phyloP scores from a whole-genome alignment of 1,140 invertebrate species.

The Drosophila ercepeae region DNA sequence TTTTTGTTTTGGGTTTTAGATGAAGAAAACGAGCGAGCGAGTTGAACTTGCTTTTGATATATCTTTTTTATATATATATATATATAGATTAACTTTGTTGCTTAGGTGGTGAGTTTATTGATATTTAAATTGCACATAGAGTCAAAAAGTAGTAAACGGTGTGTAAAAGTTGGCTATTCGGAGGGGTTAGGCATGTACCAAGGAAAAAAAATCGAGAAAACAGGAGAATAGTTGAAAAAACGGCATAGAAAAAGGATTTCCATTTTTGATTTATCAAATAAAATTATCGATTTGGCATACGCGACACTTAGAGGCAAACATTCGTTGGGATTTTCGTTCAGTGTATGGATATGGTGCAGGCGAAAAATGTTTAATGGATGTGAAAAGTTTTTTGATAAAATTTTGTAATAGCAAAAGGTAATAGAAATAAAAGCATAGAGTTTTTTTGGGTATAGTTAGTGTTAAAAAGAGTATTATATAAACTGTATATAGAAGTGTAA shows the following conservation, averaged over 20 bases:
- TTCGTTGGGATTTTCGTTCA: constrained; percentile 15
- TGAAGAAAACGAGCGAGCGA: constrained; percentile 73
- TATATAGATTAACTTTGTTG: constrained; percentile 47
- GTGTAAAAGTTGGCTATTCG: constrained; percentile 71
- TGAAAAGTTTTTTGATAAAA: neutral
- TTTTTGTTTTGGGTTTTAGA: constrained; percentile 34
- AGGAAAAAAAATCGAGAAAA: constrained; percentile 46
- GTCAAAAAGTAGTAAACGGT: constrained; percentile 67
- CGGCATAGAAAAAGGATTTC: constrained; percentile 29
- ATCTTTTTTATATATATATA: constrained; percentile 22
- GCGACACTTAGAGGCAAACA: constrained; percentile 53
- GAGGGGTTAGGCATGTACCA: constrained; percentile 55
- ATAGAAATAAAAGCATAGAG: neutral
- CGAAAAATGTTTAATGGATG: constrained; percentile 11
- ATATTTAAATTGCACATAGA: constrained; percentile 77
- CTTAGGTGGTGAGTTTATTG: constrained; percentile 70
- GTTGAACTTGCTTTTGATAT: constrained; percentile 66
- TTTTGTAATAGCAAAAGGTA: neutral
- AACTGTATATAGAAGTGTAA: neutral
- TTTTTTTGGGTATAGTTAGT: neutral
- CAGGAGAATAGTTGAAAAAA: constrained; percentile 41
- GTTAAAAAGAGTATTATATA: neutral
- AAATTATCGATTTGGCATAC: constrained; percentile 31
- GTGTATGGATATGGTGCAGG: constrained; percentile 2
- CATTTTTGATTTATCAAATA: constrained; percentile 13